phyloP scores from a whole-genome alignment of 2,888 invertebrate species.

The Meiosimyza platycephala region DNA sequence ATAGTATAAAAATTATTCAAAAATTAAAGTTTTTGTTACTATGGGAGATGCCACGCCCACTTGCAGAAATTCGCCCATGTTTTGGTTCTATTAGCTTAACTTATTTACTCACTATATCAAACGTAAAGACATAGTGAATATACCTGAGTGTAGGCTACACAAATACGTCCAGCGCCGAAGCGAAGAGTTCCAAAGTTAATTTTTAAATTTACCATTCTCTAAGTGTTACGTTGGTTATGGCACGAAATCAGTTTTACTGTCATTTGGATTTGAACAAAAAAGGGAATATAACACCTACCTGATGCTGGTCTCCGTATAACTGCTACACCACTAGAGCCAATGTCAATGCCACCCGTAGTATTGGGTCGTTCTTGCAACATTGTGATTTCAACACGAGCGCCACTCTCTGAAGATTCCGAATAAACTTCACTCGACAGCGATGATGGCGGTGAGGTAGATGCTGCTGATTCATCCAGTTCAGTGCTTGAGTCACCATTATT shows the following conservation, averaged over 20 bases:
- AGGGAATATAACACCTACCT: conserved; percentile 28
- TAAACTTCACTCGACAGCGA: conserved; percentile 43
- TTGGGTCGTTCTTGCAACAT: conserved; percentile 6
- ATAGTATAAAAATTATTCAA: no score
- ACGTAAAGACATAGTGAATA: no score
- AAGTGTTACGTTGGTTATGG: neutral
- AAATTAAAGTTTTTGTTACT: no score
- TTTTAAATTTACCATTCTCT: no score
- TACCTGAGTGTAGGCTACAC: no score
- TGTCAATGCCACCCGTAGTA: conserved; percentile 16
- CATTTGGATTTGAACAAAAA: neutral
- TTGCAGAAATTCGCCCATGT: no score
- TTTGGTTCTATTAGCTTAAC: no score
- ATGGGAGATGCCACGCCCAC: no score
- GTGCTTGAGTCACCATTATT: conserved; percentile 38
- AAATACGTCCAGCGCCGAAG: no score
- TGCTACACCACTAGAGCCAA: neutral
- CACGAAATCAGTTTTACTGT: no score
- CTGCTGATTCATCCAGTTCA: neutral
- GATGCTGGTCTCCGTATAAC: conserved; percentile 29
- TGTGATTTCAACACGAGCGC: neutral
- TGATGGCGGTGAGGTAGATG: conserved; percentile 32
- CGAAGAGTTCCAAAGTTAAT: no score
- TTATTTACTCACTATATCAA: no score
- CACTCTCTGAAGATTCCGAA: conserved; percentile 21